Percentiles rank a stretch among this genome's conserved stretches.
These are phyloP conservation scores for Eulacestoma nigropectus DNA, from an alignment of 2,113 vertebrate genomes.

Conservation along the genomic window DNA sequence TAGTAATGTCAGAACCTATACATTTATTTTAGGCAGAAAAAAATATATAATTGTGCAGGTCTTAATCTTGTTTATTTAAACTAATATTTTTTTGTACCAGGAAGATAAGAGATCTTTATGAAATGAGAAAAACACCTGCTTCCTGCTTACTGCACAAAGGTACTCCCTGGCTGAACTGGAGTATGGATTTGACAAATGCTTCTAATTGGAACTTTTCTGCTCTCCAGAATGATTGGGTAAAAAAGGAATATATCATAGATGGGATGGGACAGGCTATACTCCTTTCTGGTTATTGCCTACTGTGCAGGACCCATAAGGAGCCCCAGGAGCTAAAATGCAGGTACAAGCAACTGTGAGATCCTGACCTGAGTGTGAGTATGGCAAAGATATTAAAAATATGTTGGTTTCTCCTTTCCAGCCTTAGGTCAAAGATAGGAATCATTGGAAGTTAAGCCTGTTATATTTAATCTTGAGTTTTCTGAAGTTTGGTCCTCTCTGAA, in stretches of 20 bases:
- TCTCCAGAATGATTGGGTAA: not conserved
- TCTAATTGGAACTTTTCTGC: not conserved
- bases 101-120: not conserved
- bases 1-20: not conserved
- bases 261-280: not conserved
- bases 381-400: not conserved
- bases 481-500: not conserved
- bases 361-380: not conserved
- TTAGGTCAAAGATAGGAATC: not conserved
- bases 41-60: not conserved
- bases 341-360: not conserved
- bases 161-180: not conserved
- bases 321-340: not conserved
- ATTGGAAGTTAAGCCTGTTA: not conserved
- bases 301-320: not conserved
- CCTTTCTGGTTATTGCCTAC: not conserved
- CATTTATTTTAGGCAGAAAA: not conserved
- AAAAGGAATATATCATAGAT: not conserved
- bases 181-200: not conserved
- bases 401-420: not conserved
- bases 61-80: not conserved
- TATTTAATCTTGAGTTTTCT: not conserved
- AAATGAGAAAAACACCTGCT: not conserved
- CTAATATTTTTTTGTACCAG: not conserved
- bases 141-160: not conserved